These are phyloP conservation scores for Eudyptes chrysolophus DNA, from an alignment of 2,113 vertebrate species.

Conservation along the genomic window DNA sequence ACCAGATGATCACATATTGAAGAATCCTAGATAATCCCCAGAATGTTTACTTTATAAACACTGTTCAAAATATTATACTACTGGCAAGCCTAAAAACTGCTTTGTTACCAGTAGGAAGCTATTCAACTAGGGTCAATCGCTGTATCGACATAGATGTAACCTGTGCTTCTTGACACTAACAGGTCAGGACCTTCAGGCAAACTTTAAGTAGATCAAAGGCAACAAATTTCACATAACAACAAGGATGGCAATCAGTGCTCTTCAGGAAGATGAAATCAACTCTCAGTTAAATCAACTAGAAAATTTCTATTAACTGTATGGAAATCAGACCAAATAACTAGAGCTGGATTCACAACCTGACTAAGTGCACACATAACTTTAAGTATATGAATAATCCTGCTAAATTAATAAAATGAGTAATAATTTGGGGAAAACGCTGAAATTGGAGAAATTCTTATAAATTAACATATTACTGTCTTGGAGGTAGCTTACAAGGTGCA, in stretches of 20 bases:
- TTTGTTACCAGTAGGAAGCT: background rate
- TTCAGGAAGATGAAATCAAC: background rate
- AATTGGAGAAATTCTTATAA: background rate
- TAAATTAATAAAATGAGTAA: background rate
- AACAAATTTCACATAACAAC: background rate
- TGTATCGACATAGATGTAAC: background rate
- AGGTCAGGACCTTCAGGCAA: background rate
- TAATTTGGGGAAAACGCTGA: background rate
- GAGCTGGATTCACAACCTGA: background rate
- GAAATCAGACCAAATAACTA: background rate
- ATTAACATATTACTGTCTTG: background rate
- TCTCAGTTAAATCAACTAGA: background rate
- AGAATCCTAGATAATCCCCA: background rate
- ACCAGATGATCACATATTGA: background rate
- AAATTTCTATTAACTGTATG: background rate
- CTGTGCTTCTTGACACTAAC: background rate
- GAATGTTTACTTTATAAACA: background rate
- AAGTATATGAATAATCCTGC: background rate
- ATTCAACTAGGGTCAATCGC: background rate
- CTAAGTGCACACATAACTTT: fast-evolving
- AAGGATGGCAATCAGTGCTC: background rate
- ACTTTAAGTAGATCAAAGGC: background rate
- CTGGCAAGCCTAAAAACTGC: background rate
- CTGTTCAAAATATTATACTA: background rate
- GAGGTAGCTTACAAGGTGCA: background rate